Percentiles rank a stretch among this genome's conserved stretches.
Conservation (phyloP, 2,797 vertebrate genomes). For the Gymnocypris eckloni region DNA sequence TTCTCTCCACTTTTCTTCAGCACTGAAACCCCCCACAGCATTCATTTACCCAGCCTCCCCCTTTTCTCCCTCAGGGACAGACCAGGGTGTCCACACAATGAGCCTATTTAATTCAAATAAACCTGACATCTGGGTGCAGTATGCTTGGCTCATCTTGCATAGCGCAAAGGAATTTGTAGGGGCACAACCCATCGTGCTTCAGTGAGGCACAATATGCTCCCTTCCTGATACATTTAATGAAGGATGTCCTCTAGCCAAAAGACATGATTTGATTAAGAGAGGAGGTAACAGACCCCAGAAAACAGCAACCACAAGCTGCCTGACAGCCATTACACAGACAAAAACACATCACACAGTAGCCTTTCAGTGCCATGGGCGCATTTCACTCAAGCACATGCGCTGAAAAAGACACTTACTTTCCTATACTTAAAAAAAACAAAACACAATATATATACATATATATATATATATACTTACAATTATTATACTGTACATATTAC, state of each 20-base stretch:
- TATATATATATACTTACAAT: no score
- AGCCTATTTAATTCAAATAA: conserved; percentile 87
- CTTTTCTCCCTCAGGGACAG: conserved; percentile 68
- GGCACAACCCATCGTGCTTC: conserved; percentile 80
- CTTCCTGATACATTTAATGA: conserved; percentile 84
- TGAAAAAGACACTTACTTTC: not conserved
- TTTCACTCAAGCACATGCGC: not conserved
- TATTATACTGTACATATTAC: no score
- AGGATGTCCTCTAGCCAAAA: conserved; percentile 77
- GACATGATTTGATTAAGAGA: conserved; percentile 67
- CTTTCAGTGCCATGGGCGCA: not conserved
- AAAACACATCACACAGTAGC: conserved; percentile 51
- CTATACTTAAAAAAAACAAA: no score
- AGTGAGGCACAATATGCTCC: conserved; percentile 65
- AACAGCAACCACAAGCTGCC: conserved; percentile 58
- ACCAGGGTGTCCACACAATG: conserved; percentile 82
- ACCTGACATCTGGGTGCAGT: conserved; percentile 87
- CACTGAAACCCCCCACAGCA: conserved; percentile 18
- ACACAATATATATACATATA: no score
- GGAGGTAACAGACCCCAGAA: conserved; percentile 67
- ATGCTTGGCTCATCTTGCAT: conserved; percentile 79
- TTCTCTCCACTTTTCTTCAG: conserved; percentile 65
- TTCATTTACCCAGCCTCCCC: conserved; percentile 28
- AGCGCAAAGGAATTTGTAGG: conserved; percentile 80
- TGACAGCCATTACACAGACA: conserved; percentile 42